phyloP scores from a whole-genome alignment of 2,113 vertebrate genomes.

The Dolichallabes microphthalmus region DNA sequence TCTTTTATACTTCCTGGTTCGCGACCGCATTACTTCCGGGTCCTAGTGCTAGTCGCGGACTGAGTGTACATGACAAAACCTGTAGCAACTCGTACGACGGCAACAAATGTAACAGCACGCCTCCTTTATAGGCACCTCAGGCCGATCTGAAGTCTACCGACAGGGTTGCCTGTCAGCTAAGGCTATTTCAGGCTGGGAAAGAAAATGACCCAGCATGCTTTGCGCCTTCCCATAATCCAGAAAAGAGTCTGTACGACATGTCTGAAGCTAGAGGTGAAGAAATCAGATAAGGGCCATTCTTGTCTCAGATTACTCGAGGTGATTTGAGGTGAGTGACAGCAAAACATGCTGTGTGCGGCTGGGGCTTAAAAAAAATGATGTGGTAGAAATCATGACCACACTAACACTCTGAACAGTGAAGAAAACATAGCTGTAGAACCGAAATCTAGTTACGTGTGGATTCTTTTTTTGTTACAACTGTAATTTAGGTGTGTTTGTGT shows the following conservation, averaged over 20 bases:
- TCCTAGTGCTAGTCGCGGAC: too few relatives aligned
- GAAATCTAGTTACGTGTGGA: not conserved
- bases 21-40: too few relatives aligned
- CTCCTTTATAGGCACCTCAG: not conserved
- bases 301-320: not conserved
- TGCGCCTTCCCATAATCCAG: constrained; percentile 2
- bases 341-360: constrained; percentile 1
- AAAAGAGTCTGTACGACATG: constrained; percentile 15
- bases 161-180: not conserved
- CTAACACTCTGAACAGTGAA: constrained; percentile 17
- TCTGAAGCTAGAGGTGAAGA: constrained; percentile 23
- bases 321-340: constrained; percentile 8
- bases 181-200: constrained; percentile 31
- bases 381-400: not conserved
- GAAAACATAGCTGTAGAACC: constrained; percentile 11
- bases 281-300: constrained; percentile 28
- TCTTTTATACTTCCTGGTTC: too few relatives aligned
- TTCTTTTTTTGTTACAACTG: too few relatives aligned
- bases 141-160: not conserved
- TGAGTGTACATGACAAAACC: too few relatives aligned
- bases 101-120: not conserved
- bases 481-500: too few relatives aligned
- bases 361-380: constrained; percentile 6
- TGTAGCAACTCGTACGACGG: not conserved
- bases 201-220: constrained; percentile 24